These are phyloP conservation scores for Kobus ellipsiprymnus DNA, from an alignment of 2,113 vertebrate species.

Conservation along the genomic window DNA sequence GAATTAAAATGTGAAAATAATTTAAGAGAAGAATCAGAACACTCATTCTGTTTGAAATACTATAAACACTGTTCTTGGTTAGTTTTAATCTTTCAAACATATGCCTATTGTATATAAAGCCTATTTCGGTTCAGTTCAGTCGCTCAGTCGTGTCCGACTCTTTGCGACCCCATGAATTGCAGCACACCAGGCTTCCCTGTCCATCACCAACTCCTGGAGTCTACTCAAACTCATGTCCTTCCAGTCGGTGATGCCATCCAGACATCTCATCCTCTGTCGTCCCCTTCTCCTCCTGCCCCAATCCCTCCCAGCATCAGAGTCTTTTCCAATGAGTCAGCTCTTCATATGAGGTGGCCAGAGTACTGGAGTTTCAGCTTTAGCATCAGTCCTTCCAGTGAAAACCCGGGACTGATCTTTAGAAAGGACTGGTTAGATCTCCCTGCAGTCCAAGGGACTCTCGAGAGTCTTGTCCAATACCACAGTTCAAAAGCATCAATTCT, in stretches of 20 bases:
- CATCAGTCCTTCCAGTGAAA: not conserved
- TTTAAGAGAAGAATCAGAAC: not conserved
- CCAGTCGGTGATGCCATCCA: not conserved
- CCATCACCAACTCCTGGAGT: not conserved
- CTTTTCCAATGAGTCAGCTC: not conserved
- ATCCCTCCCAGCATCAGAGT: not conserved
- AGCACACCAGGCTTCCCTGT: not conserved
- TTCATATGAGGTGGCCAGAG: not conserved
- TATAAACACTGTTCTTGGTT: not conserved
- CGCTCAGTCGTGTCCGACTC: not conserved
- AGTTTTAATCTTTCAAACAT: not conserved
- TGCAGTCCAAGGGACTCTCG: not conserved
- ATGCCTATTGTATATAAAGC: not conserved
- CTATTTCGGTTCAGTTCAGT: not conserved
- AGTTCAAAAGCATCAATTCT: not conserved
- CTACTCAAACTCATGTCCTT: not conserved
- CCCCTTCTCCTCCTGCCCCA: not conserved
- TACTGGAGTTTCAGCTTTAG: not conserved
- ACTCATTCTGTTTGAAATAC: not conserved
- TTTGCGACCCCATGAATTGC: not conserved
- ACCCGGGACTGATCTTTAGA: not conserved
- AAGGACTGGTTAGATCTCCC: not conserved
- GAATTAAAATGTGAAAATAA: constrained; percentile 1
- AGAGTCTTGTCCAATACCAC: not conserved
- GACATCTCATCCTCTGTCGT: not conserved